phyloP scores from a whole-genome alignment of 1,140 invertebrate genomes.

The Wiebesia pumilae region DNA sequence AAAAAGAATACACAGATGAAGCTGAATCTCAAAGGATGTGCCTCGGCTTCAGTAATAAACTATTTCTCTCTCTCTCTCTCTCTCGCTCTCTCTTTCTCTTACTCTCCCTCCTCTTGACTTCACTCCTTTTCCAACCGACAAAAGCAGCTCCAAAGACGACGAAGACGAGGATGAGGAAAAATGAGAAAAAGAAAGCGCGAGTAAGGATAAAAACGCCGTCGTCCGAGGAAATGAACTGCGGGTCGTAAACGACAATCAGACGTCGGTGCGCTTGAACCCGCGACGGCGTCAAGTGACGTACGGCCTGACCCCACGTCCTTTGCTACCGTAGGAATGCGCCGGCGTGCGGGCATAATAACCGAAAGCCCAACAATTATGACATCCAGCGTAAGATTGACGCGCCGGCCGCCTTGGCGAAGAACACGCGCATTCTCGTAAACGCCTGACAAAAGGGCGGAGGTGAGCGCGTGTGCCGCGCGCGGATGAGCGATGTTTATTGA shows the following conservation, averaged over 20 bases:
- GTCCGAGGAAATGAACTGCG: conserved; percentile 53
- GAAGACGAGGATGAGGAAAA: neutral
- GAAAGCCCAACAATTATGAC: conserved; percentile 64
- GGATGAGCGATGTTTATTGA: conserved; percentile 69
- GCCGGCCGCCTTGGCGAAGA: conserved; percentile 48
- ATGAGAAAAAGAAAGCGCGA: neutral
- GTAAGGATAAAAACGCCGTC: conserved; percentile 9
- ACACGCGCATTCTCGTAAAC: conserved; percentile 57
- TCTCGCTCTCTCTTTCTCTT: conserved; percentile 18
- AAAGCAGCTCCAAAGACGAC: conserved; percentile 1
- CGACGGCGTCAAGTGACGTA: conserved; percentile 43
- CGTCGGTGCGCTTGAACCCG: conserved; percentile 59
- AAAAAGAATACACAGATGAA: neutral
- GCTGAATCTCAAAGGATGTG: neutral
- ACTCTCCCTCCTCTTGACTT: neutral
- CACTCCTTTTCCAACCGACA: conserved; percentile 11
- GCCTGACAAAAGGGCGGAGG: conserved; percentile 57
- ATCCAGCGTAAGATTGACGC: conserved; percentile 59
- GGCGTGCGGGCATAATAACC: conserved; percentile 59
- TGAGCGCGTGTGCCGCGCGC: conserved; percentile 41
- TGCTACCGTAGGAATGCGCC: conserved; percentile 56
- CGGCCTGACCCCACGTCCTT: conserved; percentile 44
- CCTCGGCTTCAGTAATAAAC: conserved; percentile 25
- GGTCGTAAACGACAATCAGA: conserved; percentile 68
- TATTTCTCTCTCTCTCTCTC: conserved; percentile 17